Evolutionary conservation across 2,113 vertebrate species (phyloP).

Genomic region (Anhinga anhinga): DNA sequence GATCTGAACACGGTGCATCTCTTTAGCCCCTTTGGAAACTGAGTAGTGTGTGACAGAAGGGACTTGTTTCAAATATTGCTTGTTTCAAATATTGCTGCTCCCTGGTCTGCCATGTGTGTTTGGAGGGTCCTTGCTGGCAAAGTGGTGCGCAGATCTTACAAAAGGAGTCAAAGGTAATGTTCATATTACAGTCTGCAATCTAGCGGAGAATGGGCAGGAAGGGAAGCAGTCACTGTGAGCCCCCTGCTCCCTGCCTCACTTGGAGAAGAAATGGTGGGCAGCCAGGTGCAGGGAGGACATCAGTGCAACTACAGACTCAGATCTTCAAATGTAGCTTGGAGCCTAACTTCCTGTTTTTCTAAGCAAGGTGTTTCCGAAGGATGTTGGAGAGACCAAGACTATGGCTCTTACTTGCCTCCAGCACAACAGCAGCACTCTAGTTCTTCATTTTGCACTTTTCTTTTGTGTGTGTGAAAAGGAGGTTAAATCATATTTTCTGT

Average conservation of each 20-base stretch:
- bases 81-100: background rate
- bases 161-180: background rate
- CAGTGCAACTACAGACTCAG: background rate
- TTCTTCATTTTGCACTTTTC: background rate
- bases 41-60: background rate
- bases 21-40: background rate
- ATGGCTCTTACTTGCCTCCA: background rate
- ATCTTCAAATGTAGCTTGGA: background rate
- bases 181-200: background rate
- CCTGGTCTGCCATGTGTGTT: background rate
- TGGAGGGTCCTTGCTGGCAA: background rate
- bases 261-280: background rate
- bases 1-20: background rate
- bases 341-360: background rate
- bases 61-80: no score
- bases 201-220: background rate
- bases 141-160: background rate
- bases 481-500: background rate
- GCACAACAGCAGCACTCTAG: background rate
- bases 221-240: background rate
- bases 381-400: background rate
- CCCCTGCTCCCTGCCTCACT: background rate
- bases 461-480: background rate
- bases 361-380: background rate
- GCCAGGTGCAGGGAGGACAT: background rate